Evolutionary conservation across 2,113 vertebrate genomes (phyloP).

Genomic region (Lipophrys pholis): DNA sequence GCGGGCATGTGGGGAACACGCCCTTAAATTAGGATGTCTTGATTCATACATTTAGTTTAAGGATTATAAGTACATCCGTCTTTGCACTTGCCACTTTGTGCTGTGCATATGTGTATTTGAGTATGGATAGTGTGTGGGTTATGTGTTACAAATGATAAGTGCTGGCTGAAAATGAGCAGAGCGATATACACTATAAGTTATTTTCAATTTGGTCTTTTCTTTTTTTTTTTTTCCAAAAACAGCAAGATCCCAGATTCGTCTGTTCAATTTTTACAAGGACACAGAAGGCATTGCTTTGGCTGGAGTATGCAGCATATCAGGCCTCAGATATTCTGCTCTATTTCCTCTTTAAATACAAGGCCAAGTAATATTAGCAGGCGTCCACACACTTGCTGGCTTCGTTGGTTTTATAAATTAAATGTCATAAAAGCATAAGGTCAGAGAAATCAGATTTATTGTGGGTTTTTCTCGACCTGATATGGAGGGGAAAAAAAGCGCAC

Average conservation of each 20-base stretch:
- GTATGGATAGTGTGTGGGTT: neutral
- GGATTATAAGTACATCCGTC: neutral
- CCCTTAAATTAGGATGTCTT: conserved; percentile 40
- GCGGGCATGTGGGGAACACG: conserved; percentile 38
- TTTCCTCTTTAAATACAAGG: conserved; percentile 32
- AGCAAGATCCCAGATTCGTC: conserved; percentile 8
- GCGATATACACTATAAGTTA: neutral
- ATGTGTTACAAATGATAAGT: neutral
- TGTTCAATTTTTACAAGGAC: conserved; percentile 24
- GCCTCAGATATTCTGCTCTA: conserved; percentile 7
- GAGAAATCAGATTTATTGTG: conserved; percentile 21
- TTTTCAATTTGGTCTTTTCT: conserved; percentile 1
- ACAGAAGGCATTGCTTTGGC: conserved; percentile 32
- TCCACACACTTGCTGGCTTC: conserved; percentile 16
- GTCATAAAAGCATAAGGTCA: conserved; percentile 37
- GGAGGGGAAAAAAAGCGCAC: conserved; percentile 5
- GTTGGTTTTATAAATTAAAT: conserved; percentile 45
- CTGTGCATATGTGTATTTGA: conserved; percentile 3
- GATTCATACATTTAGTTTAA: conserved; percentile 16
- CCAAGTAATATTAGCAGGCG: conserved; percentile 22
- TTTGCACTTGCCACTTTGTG: conserved; percentile 5
- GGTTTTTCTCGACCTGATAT: conserved; percentile 7
- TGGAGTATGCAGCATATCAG: neutral
- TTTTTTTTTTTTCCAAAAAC: conserved; percentile 13
- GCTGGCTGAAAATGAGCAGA: conserved; percentile 5